Conservation (phyloP, 1,140 invertebrate species). For the Zaprionus gabonicus region DNA sequence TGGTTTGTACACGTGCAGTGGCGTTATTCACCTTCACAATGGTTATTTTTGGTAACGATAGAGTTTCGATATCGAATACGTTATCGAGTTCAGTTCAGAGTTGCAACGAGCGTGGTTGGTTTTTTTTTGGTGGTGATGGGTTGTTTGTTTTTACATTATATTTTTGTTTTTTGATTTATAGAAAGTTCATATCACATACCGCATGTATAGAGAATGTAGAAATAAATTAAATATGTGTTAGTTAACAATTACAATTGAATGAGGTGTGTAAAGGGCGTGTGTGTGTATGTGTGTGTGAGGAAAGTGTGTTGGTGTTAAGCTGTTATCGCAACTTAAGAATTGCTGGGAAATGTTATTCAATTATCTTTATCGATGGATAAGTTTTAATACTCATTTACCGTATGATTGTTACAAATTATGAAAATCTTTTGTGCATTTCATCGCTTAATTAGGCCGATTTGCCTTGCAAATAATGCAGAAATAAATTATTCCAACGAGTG, state of each 20-base stretch:
- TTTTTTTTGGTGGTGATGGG: constrained; percentile 55
- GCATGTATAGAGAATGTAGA: constrained; percentile 75
- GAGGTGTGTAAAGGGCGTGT: constrained; percentile 13
- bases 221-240: constrained; percentile 74
- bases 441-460: constrained; percentile 33
- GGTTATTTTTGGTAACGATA: constrained; percentile 46
- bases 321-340: constrained; percentile 11
- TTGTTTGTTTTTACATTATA: constrained; percentile 59
- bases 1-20: constrained; percentile 98
- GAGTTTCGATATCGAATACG: constrained; percentile 14
- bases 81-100: constrained; percentile 32
- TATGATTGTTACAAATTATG: neutral
- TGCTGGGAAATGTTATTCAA: neutral
- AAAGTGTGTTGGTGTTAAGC: constrained; percentile 2
- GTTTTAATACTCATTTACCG: constrained; percentile 4
- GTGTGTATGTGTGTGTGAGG: constrained; percentile 23
- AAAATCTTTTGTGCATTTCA: constrained; percentile 23
- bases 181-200: constrained; percentile 47
- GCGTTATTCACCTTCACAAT: constrained; percentile 96
- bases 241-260: constrained; percentile 73
- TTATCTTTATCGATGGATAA: neutral
- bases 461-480: constrained; percentile 18
- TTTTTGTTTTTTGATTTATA: constrained; percentile 39
- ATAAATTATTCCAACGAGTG: constrained; percentile 9
- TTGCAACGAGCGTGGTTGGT: constrained; percentile 78